phyloP scores from a whole-genome alignment of 2,888 invertebrate species.

The Litoditis marina region DNA sequence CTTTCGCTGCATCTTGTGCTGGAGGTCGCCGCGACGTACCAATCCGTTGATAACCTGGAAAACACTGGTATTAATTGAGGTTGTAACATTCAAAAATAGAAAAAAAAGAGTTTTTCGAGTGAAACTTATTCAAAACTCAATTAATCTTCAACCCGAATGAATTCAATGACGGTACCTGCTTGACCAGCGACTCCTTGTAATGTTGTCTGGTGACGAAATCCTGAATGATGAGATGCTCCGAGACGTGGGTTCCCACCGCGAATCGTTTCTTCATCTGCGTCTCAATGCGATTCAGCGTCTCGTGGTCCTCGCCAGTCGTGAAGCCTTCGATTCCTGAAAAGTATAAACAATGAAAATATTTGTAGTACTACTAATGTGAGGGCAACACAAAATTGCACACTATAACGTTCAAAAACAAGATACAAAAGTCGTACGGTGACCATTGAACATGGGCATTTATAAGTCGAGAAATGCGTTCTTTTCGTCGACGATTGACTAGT shows the following conservation, averaged over 20 bases:
- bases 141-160: not conserved
- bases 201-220: conserved; percentile 73
- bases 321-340: conserved; percentile 89
- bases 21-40: conserved; percentile 90
- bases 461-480: too few relatives aligned
- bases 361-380: too few relatives aligned
- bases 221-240: conserved; percentile 86
- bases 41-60: conserved; percentile 79
- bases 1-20: conserved; percentile 91
- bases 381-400: too few relatives aligned
- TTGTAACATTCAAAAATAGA: not conserved
- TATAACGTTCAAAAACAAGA: too few relatives aligned
- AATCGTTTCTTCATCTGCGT: conserved; percentile 80
- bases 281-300: conserved; percentile 82
- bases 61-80: too few relatives aligned
- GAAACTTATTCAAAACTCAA: too few relatives aligned
- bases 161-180: conserved; percentile 67
- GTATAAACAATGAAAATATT: not conserved
- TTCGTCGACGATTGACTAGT: too few relatives aligned
- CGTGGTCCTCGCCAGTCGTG: conserved; percentile 88
- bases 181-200: conserved; percentile 80
- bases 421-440: too few relatives aligned
- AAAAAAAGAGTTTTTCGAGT: too few relatives aligned
- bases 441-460: too few relatives aligned
- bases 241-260: conserved; percentile 64